A percentile compares a stretch with the other conserved stretches of the same genome.
Evolutionary conservation across 2,113 vertebrate genomes (phyloP).

Genomic region (Apeltes quadracus): DNA sequence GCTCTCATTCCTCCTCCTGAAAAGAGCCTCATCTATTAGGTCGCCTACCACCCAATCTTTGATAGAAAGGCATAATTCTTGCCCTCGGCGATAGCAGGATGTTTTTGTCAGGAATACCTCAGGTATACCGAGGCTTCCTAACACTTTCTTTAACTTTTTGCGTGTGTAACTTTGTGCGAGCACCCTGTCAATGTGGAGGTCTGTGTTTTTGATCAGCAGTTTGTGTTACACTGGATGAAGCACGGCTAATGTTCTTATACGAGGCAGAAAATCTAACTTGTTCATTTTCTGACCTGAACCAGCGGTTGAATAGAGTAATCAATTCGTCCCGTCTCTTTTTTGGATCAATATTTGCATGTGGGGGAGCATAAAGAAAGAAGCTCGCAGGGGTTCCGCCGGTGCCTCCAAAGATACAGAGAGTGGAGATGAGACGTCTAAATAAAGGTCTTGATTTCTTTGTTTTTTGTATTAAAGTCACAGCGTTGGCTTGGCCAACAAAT

Average conservation of each 20-base stretch:
- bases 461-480: constrained; percentile 40
- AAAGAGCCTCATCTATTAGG: constrained; percentile 61
- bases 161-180: not conserved
- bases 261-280: constrained; percentile 54
- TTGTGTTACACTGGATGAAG: not conserved
- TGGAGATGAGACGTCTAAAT: constrained; percentile 51
- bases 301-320: constrained; percentile 64
- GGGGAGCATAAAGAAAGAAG: constrained; percentile 10
- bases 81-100: constrained; percentile 60
- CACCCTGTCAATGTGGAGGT: not conserved
- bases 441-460: constrained; percentile 44
- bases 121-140: no score
- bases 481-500: constrained; percentile 36
- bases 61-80: constrained; percentile 62
- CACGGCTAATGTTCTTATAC: constrained; percentile 38
- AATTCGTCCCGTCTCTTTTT: constrained; percentile 62
- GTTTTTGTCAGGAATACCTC: constrained; percentile 46
- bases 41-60: constrained; percentile 60
- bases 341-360: constrained; percentile 68
- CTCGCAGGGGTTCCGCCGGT: constrained; percentile 48
- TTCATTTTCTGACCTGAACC: constrained; percentile 60
- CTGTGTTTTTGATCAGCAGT: not conserved
- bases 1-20: constrained; percentile 65
- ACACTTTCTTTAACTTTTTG: no score
- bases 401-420: constrained; percentile 55